A percentile compares a stretch with the other conserved stretches of the same genome.
Evolutionary conservation across 2,888 invertebrate genomes (phyloP).

Genomic region (Strigamia crassipes): DNA sequence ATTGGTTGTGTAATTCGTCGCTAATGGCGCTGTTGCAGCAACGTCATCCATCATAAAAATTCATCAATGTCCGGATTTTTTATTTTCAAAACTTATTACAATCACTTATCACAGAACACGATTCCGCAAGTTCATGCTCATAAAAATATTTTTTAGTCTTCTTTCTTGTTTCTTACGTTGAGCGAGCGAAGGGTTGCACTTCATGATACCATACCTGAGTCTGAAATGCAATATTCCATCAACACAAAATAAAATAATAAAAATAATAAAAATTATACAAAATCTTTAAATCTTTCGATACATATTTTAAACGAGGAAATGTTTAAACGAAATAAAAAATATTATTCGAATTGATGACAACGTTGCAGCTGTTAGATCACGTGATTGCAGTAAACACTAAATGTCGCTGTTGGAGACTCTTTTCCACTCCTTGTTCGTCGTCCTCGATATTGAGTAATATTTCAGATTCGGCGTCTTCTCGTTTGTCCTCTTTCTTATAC

Average conservation of each 20-base stretch:
- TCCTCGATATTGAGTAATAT: constrained; percentile 69
- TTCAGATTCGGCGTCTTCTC: constrained; percentile 68
- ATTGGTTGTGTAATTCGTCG: not conserved
- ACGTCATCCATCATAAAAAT: not conserved
- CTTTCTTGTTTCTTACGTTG: not conserved
- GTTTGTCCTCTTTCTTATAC: constrained; percentile 59
- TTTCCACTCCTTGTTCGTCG: constrained; percentile 55
- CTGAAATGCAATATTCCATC: not conserved
- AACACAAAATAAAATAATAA: not conserved
- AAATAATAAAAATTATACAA: not conserved
- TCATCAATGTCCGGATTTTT: not conserved
- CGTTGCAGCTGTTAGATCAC: not conserved
- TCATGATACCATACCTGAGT: not conserved
- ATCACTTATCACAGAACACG: constrained; percentile 15
- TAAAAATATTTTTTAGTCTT: not conserved
- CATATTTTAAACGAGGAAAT: not conserved
- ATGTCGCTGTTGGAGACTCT: constrained; percentile 46
- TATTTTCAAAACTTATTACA: not conserved
- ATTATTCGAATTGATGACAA: not conserved
- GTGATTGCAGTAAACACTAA: constrained; percentile 43
- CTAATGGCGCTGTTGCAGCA: not conserved
- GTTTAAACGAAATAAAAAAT: not conserved
- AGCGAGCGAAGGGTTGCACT: not conserved
- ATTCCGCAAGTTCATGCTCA: not conserved
- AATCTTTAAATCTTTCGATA: not conserved